Evolutionary conservation across 2,797 vertebrate genomes (phyloP).

Genomic region (Mormyrus proboscirostris): DNA sequence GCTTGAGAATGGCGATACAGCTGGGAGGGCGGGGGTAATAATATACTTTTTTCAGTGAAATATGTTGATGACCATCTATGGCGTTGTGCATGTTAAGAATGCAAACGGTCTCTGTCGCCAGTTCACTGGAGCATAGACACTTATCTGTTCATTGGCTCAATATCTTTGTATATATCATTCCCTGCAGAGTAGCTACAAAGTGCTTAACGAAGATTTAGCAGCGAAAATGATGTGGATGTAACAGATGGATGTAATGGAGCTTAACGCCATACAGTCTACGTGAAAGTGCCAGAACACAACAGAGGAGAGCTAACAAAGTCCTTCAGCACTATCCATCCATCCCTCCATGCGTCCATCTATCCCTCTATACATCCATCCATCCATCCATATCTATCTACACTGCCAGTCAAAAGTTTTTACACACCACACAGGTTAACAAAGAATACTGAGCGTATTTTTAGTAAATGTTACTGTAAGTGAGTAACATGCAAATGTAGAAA

Average conservation of each 20-base stretch:
- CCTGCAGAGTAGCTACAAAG: background rate
- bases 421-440: background rate
- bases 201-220: background rate
- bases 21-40: background rate
- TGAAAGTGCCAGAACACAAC: background rate
- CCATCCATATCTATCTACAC: background rate
- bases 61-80: background rate
- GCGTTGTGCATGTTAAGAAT: background rate
- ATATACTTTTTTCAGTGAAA: background rate
- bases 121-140: background rate
- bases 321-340: background rate
- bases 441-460: too few relatives aligned
- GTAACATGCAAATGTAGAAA: too few relatives aligned
- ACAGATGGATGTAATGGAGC: background rate
- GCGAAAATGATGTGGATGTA: background rate
- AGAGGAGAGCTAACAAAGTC: background rate
- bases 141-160: background rate
- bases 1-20: background rate
- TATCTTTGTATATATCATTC: background rate
- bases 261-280: background rate
- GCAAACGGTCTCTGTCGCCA: background rate
- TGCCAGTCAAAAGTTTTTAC: background rate
- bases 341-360: background rate
- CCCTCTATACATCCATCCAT: background rate
- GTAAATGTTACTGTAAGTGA: too few relatives aligned